These are phyloP conservation scores for Parnassius apollo DNA, from an alignment of 2,888 invertebrate genomes.

Conservation along the genomic window DNA sequence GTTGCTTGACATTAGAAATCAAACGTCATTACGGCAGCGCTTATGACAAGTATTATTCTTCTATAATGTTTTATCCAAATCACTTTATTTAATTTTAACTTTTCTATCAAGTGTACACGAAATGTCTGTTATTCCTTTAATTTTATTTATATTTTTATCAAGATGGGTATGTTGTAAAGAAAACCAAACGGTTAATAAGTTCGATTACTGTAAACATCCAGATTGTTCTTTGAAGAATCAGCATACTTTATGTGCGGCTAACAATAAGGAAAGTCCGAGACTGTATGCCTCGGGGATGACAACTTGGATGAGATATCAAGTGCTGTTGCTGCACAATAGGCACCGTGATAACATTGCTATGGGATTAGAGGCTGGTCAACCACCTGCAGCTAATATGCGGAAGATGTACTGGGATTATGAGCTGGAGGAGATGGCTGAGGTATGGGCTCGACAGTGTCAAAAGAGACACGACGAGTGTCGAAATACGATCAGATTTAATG, in stretches of 20 bases:
- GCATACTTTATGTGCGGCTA: conserved; percentile 65
- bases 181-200: conserved; percentile 25
- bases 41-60: neutral
- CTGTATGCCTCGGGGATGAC: conserved; percentile 72
- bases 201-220: conserved; percentile 64
- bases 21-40: too few relatives aligned
- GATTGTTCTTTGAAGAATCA: conserved; percentile 69
- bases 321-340: conserved; percentile 67
- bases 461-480: conserved; percentile 75
- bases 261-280: conserved; percentile 57
- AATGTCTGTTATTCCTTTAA: conserved; percentile 45
- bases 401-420: conserved; percentile 78
- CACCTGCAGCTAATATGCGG: conserved; percentile 74
- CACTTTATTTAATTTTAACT: conserved; percentile 14
- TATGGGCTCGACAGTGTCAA: conserved; percentile 75
- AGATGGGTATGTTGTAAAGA: conserved; percentile 36
- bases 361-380: conserved; percentile 72
- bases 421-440: conserved; percentile 68
- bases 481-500: conserved; percentile 68
- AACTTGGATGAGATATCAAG: conserved; percentile 71
- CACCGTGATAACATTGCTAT: conserved; percentile 72
- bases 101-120: conserved; percentile 16
- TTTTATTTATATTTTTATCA: conserved; percentile 48
- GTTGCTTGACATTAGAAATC: too few relatives aligned
- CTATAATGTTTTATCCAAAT: conserved; percentile 17